Percentiles rank a stretch among this genome's conserved stretches.
Evolutionary conservation across 2,113 vertebrate species (phyloP).

Genomic region (Echinops telfairi): DNA sequence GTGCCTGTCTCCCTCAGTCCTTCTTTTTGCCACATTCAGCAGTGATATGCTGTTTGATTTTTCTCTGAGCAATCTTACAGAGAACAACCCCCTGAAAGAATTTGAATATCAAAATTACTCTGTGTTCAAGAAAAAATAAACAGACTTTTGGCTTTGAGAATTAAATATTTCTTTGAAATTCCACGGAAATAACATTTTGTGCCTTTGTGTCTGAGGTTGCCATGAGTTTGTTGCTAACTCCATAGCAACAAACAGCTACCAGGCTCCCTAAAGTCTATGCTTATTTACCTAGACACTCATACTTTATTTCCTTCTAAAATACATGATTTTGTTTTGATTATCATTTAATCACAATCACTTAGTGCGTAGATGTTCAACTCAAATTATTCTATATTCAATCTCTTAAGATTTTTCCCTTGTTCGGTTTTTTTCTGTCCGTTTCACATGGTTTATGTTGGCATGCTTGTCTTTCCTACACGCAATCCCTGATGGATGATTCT

Average conservation of each 20-base stretch:
- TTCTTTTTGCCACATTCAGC: background rate
- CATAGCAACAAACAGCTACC: background rate
- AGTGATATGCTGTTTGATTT: background rate
- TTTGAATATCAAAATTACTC: slow-evolving; percentile 56
- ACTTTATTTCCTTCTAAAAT: no score
- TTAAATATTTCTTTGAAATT: slow-evolving; percentile 46
- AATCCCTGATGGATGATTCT: slow-evolving; percentile 19
- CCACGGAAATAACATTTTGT: background rate
- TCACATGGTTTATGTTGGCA: slow-evolving; percentile 12
- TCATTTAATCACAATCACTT: background rate
- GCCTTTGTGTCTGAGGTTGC: background rate
- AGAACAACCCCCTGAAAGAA: background rate
- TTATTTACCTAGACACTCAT: background rate
- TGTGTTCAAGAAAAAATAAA: background rate
- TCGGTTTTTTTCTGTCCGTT: background rate
- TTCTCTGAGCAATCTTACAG: background rate
- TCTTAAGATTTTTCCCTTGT: slow-evolving; percentile 22
- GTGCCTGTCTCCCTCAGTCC: background rate
- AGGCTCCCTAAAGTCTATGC: slow-evolving; percentile 7
- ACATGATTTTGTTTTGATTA: background rate
- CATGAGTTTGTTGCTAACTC: background rate
- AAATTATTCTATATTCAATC: slow-evolving; percentile 38
- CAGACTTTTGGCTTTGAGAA: slow-evolving; percentile 38
- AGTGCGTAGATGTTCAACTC: background rate
- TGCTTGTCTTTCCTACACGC: slow-evolving; percentile 48